Evolutionary conservation across 2,797 vertebrate genomes (phyloP).

Genomic region (Semaprochilodus insignis): DNA sequence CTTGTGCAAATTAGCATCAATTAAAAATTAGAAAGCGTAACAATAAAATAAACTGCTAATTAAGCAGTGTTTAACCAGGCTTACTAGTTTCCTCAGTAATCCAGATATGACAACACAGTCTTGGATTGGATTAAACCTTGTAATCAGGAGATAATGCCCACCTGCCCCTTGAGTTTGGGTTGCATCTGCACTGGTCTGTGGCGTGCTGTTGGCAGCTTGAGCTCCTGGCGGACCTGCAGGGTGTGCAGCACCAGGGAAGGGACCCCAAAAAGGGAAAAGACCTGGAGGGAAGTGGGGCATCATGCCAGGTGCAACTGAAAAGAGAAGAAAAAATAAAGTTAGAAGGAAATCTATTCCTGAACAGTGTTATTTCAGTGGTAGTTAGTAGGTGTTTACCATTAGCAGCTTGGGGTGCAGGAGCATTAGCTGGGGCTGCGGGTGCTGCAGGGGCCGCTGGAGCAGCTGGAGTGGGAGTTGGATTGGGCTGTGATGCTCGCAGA

Average conservation of each 20-base stretch:
- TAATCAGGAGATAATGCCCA: conserved; percentile 57
- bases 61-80: background rate
- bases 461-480: conserved; percentile 79
- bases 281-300: conserved; percentile 93
- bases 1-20: background rate
- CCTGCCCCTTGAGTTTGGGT: conserved; percentile 68
- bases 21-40: background rate
- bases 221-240: conserved; percentile 61
- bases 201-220: conserved; percentile 57
- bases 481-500: conserved; percentile 86
- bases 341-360: background rate
- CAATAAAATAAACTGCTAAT: background rate
- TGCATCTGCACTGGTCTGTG: conserved; percentile 66
- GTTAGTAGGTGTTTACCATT: conserved; percentile 78
- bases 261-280: conserved; percentile 94
- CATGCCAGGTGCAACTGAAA: conserved; percentile 87
- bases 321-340: background rate
- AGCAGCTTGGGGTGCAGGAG: conserved; percentile 79
- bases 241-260: conserved; percentile 86
- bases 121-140: background rate
- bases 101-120: background rate
- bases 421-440: conserved; percentile 68
- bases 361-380: background rate
- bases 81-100: background rate
- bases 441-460: conserved; percentile 77